Evolutionary conservation across 2,797 vertebrate species (phyloP).

Genomic region (Synanceia verrucosa): DNA sequence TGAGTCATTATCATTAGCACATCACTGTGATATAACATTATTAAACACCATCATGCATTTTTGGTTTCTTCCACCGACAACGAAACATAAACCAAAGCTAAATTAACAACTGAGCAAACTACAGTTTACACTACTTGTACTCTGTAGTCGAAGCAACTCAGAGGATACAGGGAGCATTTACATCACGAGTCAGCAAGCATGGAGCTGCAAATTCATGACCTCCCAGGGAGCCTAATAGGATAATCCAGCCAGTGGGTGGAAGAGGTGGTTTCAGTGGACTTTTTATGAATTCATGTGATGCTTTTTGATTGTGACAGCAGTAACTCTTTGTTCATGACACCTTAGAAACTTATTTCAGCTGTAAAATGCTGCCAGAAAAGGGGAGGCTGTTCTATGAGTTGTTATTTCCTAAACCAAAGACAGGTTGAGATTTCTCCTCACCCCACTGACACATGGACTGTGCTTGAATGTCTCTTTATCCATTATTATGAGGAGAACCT

Average conservation of each 20-base stretch:
- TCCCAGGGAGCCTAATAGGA: neutral
- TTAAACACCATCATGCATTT: too few relatives aligned
- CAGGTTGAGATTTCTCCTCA: too few relatives aligned
- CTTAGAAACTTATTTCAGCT: neutral
- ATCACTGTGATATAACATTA: neutral
- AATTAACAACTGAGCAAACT: too few relatives aligned
- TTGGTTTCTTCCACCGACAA: too few relatives aligned
- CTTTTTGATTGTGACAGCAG: neutral
- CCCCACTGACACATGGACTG: neutral
- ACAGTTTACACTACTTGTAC: neutral
- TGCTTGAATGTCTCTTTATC: constrained; percentile 1
- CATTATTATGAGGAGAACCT: neutral
- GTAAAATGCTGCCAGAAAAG: neutral
- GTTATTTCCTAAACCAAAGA: constrained; percentile 40
- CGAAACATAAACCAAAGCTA: too few relatives aligned
- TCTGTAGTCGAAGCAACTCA: neutral
- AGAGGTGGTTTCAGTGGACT: neutral
- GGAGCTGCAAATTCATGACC: too few relatives aligned
- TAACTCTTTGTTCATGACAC: too few relatives aligned
- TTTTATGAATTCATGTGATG: neutral
- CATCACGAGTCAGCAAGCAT: neutral
- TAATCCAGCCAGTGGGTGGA: neutral
- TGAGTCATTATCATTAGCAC: neutral
- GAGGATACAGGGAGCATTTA: neutral
- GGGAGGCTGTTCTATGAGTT: constrained; percentile 2